phyloP scores from a whole-genome alignment of 1,140 invertebrate species.

The Bombus sylvicola region DNA sequence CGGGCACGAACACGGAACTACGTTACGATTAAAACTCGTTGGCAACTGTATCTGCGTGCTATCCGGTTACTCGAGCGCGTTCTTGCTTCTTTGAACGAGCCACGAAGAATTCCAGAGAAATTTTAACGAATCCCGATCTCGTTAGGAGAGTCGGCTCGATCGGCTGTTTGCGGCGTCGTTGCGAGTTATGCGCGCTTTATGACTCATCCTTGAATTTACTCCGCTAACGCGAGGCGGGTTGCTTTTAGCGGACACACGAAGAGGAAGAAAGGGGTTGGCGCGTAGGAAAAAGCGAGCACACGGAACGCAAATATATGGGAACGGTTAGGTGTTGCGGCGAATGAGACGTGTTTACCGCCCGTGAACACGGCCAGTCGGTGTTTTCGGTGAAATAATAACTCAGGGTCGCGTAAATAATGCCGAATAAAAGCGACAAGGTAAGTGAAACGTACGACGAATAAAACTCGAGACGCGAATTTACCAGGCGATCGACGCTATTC shows the following conservation, averaged over 20 bases:
- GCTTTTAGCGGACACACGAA: conserved; percentile 6
- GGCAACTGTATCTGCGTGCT: not conserved
- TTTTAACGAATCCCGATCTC: conserved; percentile 26
- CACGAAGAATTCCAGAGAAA: not conserved
- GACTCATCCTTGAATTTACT: conserved; percentile 22
- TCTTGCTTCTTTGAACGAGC: not conserved
- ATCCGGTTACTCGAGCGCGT: conserved; percentile 7
- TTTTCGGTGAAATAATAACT: conserved; percentile 40
- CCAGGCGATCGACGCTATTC: conserved; percentile 41
- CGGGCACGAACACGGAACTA: conserved; percentile 15
- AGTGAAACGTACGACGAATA: conserved; percentile 41
- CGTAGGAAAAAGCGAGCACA: not conserved
- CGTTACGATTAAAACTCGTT: conserved; percentile 4
- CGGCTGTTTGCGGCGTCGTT: not conserved
- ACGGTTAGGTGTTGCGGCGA: not conserved
- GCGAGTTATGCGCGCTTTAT: conserved; percentile 8
- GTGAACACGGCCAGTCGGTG: not conserved
- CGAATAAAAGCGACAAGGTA: conserved; percentile 45
- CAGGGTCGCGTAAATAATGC: conserved; percentile 46
- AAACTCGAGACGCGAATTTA: conserved; percentile 44
- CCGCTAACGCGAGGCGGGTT: not conserved
- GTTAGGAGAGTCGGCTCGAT: not conserved
- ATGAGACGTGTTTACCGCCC: conserved; percentile 16
- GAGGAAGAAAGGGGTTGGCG: not conserved
- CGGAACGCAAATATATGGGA: conserved; percentile 17